Percentiles rank a stretch among this genome's conserved stretches.
Conservation (phyloP, 2,113 vertebrate species). For the Choloepus hoffmanni region DNA sequence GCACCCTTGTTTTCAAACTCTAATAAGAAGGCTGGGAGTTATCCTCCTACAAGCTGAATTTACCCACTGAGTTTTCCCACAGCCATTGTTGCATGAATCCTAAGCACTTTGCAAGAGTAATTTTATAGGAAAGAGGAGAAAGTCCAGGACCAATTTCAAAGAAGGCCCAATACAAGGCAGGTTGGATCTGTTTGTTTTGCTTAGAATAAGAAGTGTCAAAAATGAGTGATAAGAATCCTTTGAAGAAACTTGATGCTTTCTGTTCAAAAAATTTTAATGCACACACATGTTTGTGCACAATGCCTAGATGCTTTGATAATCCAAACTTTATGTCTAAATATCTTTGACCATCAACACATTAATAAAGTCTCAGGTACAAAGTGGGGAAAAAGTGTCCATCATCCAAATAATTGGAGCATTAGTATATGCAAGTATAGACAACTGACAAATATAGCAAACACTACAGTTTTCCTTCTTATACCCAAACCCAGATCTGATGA, state of each 20-base stretch:
- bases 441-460: background rate
- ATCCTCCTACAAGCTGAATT: background rate
- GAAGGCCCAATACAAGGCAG: background rate
- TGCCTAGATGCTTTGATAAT: slow-evolving; percentile 16
- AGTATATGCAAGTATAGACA: background rate
- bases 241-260: slow-evolving; percentile 12
- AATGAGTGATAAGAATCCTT: slow-evolving; percentile 32
- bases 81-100: background rate
- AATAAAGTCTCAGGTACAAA: slow-evolving; percentile 29
- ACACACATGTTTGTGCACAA: background rate
- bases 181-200: slow-evolving; percentile 26
- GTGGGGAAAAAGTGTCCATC: background rate
- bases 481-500: background rate
- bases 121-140: background rate
- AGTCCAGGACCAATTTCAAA: slow-evolving; percentile 28
- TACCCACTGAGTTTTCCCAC: background rate
- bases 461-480: background rate
- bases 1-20: background rate
- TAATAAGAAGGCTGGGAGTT: slow-evolving; percentile 5
- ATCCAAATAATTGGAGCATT: slow-evolving; percentile 2
- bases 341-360: slow-evolving; percentile 13
- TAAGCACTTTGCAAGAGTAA: background rate
- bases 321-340: slow-evolving; percentile 32
- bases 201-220: slow-evolving; percentile 52
- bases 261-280: background rate